Evolutionary conservation across 2,797 vertebrate species (phyloP).

Genomic region (Rhodeus uyekii): DNA sequence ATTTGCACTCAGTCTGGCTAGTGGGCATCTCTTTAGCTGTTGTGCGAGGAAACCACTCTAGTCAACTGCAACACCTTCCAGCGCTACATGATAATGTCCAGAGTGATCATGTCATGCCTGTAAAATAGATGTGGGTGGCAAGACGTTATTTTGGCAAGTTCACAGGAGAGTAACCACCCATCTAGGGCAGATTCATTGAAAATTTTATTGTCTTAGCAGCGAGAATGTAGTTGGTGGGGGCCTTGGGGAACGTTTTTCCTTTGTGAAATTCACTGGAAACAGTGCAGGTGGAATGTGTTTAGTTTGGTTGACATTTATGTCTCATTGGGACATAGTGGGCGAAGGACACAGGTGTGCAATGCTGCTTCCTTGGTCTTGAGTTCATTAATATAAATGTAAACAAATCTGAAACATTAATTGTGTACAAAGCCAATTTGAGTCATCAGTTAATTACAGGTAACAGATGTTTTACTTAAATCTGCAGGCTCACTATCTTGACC

Average conservation of each 20-base stretch:
- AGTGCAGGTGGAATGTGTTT: conserved; percentile 26
- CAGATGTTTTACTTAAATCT: background rate
- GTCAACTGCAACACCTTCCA: conserved; percentile 22
- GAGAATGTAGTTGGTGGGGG: background rate
- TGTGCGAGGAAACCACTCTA: background rate
- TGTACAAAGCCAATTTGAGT: background rate
- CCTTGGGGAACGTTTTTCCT: background rate
- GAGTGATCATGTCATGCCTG: conserved; percentile 18
- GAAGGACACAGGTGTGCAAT: background rate
- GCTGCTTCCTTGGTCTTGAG: background rate
- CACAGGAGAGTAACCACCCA: conserved; percentile 13
- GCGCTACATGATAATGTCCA: conserved; percentile 17
- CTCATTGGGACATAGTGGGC: background rate
- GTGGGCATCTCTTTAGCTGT: background rate
- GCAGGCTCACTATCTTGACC: background rate
- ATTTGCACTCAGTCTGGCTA: background rate
- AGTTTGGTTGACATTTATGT: conserved; percentile 6
- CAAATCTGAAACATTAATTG: background rate
- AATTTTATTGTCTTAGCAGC: background rate
- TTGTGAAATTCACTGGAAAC: background rate
- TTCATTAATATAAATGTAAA: background rate
- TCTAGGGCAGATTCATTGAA: background rate
- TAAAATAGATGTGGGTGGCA: conserved; percentile 29
- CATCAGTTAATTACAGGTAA: background rate
- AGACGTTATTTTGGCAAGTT: conserved; percentile 14